Conservation (phyloP, 2,888 invertebrate genomes). For the Thymelicus acteon region DNA sequence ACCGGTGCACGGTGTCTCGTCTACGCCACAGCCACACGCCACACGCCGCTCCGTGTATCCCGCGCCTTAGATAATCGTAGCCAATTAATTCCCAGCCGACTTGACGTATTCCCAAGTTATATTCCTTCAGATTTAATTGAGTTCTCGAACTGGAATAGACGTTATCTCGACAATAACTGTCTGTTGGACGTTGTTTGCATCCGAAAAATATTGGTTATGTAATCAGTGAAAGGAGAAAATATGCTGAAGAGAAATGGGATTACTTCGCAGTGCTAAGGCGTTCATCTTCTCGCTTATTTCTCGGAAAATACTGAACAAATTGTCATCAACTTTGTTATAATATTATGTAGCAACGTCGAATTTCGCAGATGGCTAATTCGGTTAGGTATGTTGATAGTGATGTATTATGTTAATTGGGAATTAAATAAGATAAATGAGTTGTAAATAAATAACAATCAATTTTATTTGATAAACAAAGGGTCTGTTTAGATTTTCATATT, state of each 20-base stretch:
- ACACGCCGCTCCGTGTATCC: background rate
- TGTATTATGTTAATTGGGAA: too few relatives aligned
- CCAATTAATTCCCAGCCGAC: constrained; percentile 15
- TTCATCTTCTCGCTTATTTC: background rate
- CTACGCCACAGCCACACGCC: background rate
- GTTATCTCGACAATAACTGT: constrained; percentile 28
- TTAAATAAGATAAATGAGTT: too few relatives aligned
- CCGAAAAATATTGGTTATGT: constrained; percentile 18
- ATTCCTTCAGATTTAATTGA: constrained; percentile 32
- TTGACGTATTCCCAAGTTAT: background rate
- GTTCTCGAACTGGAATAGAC: constrained; percentile 23
- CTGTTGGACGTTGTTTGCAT: constrained; percentile 33
- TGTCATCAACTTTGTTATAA: background rate
- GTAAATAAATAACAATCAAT: too few relatives aligned
- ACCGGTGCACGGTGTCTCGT: too few relatives aligned
- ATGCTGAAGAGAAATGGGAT: constrained; percentile 7
- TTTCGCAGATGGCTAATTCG: too few relatives aligned
- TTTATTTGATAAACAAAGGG: too few relatives aligned
- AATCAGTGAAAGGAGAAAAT: constrained; percentile 8
- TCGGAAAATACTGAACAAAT: background rate
- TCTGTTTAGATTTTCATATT: too few relatives aligned
- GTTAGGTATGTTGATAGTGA: too few relatives aligned
- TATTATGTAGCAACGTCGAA: too few relatives aligned
- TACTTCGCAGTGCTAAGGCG: background rate
- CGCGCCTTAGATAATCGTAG: constrained; percentile 18